A percentile compares a stretch with the other conserved stretches of the same genome.
These are phyloP conservation scores for Elephas maximus DNA, from an alignment of 2,113 vertebrate genomes.

Conservation along the genomic window DNA sequence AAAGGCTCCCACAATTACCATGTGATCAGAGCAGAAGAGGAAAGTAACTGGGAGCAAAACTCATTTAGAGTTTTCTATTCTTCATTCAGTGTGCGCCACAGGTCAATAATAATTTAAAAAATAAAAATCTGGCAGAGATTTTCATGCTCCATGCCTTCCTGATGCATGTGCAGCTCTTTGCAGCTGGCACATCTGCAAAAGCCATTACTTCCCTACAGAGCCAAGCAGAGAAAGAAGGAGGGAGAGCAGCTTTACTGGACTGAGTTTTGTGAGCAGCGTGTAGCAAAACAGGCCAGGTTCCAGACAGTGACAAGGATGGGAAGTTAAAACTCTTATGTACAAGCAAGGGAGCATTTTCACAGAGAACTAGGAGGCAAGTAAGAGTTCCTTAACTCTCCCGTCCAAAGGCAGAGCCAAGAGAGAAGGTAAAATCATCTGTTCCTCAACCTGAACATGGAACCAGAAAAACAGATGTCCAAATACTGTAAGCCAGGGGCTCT, in stretches of 20 bases:
- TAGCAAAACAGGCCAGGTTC: neutral
- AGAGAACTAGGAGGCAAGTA: neutral
- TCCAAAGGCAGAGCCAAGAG: neutral
- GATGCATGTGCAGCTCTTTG: neutral
- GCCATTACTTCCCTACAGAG: neutral
- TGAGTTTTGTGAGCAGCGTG: neutral
- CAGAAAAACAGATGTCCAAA: neutral
- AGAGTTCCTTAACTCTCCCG: neutral
- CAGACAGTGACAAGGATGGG: neutral
- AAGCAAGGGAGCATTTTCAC: neutral
- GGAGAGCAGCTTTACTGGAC: neutral
- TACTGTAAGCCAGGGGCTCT: neutral
- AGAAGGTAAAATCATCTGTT: neutral
- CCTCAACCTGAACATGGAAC: neutral
- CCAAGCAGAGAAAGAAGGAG: constrained; percentile 6
- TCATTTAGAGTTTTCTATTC: constrained; percentile 20
- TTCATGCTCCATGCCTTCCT: neutral
- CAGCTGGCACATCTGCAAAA: neutral
- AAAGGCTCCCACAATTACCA: neutral
- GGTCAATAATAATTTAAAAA: neutral
- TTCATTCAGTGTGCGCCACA: neutral
- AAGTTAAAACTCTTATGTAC: neutral
- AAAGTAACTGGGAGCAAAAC: constrained; percentile 34
- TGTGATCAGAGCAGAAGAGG: neutral
- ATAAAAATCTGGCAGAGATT: constrained; percentile 1